A percentile compares a stretch with the other conserved stretches of the same genome.
phyloP scores from a whole-genome alignment of 2,113 vertebrate genomes.

The Nesospiza acunhae region DNA sequence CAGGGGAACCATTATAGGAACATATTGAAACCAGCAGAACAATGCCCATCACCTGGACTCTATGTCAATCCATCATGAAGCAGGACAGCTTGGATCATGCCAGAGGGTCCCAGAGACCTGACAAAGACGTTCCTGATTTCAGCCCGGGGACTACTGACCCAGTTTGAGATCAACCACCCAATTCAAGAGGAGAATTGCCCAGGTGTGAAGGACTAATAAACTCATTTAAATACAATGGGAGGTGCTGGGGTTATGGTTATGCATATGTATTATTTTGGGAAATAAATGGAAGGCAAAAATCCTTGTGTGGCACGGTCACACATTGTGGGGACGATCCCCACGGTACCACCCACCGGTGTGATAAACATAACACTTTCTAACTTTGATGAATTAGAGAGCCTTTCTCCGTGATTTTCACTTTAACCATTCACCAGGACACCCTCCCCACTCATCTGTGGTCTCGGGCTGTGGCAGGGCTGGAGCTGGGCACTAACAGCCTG shows the following conservation, averaged over 20 bases:
- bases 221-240: background rate
- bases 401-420: background rate
- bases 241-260: too few species aligned
- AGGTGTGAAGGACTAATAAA: background rate
- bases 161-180: background rate
- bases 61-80: background rate
- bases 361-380: background rate
- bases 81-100: background rate
- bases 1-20: background rate
- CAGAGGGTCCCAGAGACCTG: background rate
- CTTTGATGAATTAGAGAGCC: background rate
- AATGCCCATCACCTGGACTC: background rate
- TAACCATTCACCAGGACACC: background rate
- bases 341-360: rapidly evolving
- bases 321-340: background rate
- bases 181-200: background rate
- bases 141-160: background rate
- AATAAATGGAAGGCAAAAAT: background rate
- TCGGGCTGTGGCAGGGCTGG: background rate
- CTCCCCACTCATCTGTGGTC: rapidly evolving
- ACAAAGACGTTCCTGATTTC: background rate
- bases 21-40: background rate
- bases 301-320: rapidly evolving
- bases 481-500: background rate
- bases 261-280: background rate